phyloP scores from a whole-genome alignment of 92 coral and sea anemone genomes.

The Micromussa lordhowensis region DNA sequence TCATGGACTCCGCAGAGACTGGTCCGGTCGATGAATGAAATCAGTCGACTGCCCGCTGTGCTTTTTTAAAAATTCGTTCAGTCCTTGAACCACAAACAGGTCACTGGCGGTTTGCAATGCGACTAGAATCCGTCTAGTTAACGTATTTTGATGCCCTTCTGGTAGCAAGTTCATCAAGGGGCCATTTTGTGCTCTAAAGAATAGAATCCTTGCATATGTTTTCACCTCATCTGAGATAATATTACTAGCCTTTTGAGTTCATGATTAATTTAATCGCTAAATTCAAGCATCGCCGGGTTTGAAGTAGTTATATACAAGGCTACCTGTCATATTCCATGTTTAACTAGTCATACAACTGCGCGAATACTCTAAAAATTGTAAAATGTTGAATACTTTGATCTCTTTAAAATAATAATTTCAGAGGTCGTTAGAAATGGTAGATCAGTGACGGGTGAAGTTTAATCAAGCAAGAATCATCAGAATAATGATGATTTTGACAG shows the following conservation, averaged over 20 bases:
- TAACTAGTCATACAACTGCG: neutral
- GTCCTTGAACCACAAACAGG: neutral
- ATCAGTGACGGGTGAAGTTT: too few species aligned
- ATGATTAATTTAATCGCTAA: slow-evolving; percentile 7
- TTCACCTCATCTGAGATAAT: neutral
- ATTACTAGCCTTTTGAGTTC: neutral
- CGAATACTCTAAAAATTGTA: neutral
- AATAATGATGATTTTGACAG: too few species aligned
- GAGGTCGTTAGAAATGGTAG: too few species aligned
- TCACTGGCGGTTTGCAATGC: neutral
- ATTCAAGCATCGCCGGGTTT: slow-evolving; percentile 1
- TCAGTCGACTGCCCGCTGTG: slow-evolving; percentile 18
- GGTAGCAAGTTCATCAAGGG: neutral
- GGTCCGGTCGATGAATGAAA: neutral
- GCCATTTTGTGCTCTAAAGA: neutral
- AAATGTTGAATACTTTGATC: too few species aligned
- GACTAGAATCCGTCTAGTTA: too few species aligned
- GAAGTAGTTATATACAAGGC: neutral
- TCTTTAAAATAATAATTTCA: too few species aligned
- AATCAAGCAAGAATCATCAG: too few species aligned
- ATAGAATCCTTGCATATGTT: neutral
- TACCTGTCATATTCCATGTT: neutral
- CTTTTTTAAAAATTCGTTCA: neutral
- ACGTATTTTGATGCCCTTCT: neutral
- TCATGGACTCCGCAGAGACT: neutral